A percentile compares a stretch with the other conserved stretches of the same genome.
Evolutionary conservation across 2,888 invertebrate genomes (phyloP).

Genomic region (Lepidocyrtinus sp.): DNA sequence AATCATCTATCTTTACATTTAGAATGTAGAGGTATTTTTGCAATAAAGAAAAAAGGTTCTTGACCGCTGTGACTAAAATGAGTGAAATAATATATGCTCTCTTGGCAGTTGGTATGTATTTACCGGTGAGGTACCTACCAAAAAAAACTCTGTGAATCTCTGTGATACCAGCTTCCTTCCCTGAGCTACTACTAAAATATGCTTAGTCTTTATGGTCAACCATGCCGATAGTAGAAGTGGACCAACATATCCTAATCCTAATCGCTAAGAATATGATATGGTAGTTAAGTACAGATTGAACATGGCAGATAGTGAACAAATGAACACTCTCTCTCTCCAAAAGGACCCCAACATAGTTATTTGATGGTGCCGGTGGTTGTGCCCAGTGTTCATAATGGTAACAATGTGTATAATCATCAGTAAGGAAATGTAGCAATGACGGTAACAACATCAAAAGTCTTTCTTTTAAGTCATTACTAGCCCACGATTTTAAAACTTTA

Average conservation of each 20-base stretch:
- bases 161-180: not conserved
- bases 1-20: too few species aligned
- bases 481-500: not conserved
- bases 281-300: not conserved
- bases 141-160: not conserved
- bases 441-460: not conserved
- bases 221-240: slow-evolving; percentile 4
- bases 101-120: too few species aligned
- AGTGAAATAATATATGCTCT: slow-evolving; percentile 1
- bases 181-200: not conserved
- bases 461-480: not conserved
- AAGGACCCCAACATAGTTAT: not conserved
- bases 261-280: not conserved
- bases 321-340: not conserved
- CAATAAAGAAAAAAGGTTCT: slow-evolving; percentile 20
- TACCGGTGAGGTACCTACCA: not conserved
- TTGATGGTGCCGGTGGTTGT: slow-evolving; percentile 11
- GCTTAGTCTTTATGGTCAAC: not conserved
- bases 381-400: slow-evolving; percentile 4
- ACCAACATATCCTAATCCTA: slow-evolving; percentile 3
- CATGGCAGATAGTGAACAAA: not conserved
- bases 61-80: slow-evolving; percentile 28
- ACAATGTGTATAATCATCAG: not conserved
- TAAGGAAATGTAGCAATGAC: not conserved
- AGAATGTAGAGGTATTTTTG: too few species aligned